Percentiles rank a stretch among this genome's conserved stretches.
These are phyloP conservation scores for Sebastolobus alascanus DNA, from an alignment of 2,797 vertebrate genomes.

Conservation along the genomic window DNA sequence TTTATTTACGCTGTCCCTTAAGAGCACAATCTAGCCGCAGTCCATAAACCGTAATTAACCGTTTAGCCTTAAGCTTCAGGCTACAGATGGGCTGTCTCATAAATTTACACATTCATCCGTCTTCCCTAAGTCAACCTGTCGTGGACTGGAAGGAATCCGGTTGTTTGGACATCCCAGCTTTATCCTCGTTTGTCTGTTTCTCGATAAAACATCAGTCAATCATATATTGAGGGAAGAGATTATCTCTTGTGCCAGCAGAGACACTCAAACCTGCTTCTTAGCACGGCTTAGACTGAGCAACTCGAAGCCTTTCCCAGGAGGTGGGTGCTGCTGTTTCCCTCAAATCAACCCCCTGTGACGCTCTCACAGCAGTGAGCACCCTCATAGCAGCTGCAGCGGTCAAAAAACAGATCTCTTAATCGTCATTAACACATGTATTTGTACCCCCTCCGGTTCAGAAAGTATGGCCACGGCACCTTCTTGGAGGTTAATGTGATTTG, in stretches of 20 bases:
- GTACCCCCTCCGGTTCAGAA: slow-evolving; percentile 68
- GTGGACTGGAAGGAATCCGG: slow-evolving; percentile 69
- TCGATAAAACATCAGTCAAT: slow-evolving; percentile 53
- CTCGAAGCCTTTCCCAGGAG: slow-evolving; percentile 71
- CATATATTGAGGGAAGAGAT: slow-evolving; percentile 65
- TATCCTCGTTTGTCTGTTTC: slow-evolving; percentile 34
- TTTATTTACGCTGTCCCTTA: slow-evolving; percentile 86
- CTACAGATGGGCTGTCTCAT: slow-evolving; percentile 82
- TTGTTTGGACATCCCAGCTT: slow-evolving; percentile 63
- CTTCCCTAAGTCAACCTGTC: slow-evolving; percentile 77
- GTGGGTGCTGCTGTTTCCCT: slow-evolving; percentile 54
- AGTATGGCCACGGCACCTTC: slow-evolving; percentile 73
- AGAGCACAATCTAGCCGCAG: slow-evolving; percentile 79
- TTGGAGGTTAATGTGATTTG: slow-evolving; percentile 82
- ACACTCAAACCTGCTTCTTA: slow-evolving; percentile 75
- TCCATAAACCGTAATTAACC: slow-evolving; percentile 86
- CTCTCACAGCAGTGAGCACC: slow-evolving; percentile 20
- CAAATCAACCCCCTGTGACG: slow-evolving; percentile 30
- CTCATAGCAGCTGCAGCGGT: slow-evolving; percentile 59
- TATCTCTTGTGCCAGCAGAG: slow-evolving; percentile 72
- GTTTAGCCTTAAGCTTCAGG: slow-evolving; percentile 81
- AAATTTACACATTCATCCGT: slow-evolving; percentile 81
- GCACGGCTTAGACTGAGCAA: slow-evolving; percentile 57
- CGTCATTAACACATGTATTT: slow-evolving; percentile 72
- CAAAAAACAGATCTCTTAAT: slow-evolving; percentile 73